Evolutionary conservation across 2,888 invertebrate species (phyloP).

Genomic region (Nasonovia ribisnigri): DNA sequence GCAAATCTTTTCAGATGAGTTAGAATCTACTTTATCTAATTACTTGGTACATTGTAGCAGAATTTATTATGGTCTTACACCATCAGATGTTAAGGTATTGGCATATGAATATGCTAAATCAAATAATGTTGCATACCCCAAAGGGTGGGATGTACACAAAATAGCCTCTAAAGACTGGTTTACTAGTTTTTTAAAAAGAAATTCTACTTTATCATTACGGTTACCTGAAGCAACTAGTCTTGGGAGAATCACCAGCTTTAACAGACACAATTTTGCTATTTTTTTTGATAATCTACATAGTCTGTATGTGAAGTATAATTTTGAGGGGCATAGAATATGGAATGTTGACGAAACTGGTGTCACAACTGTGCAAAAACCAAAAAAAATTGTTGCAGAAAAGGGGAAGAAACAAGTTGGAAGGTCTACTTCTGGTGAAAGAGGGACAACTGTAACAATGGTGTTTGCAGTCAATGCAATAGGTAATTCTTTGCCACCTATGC

Average conservation of each 20-base stretch:
- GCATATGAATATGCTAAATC: conserved; percentile 18
- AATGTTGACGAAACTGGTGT: conserved; percentile 68
- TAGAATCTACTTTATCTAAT: not conserved
- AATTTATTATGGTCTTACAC: conserved; percentile 14
- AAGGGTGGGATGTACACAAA: not conserved
- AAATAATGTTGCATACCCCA: conserved; percentile 13
- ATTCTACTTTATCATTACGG: not conserved
- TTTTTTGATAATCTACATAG: not conserved
- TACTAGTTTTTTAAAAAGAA: conserved; percentile 11
- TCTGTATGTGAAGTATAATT: conserved; percentile 11
- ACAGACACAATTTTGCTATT: conserved; percentile 14
- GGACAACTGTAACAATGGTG: conserved; percentile 66
- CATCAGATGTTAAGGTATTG: not conserved
- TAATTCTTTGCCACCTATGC: conserved; percentile 67
- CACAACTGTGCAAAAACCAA: conserved; percentile 67
- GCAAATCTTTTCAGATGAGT: not conserved
- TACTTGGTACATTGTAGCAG: conserved; percentile 11
- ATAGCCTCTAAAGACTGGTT: conserved; percentile 4
- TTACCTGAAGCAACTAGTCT: conserved; percentile 25
- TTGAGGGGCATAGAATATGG: conserved; percentile 52
- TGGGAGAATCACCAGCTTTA: not conserved
- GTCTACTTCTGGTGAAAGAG: conserved; percentile 68
- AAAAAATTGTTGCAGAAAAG: conserved; percentile 66
- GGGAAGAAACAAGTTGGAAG: conserved; percentile 67
- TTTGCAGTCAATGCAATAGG: conserved; percentile 66